These are phyloP conservation scores for Phalacrocorax pelagicus DNA, from an alignment of 2,113 vertebrate genomes.

Conservation along the genomic window DNA sequence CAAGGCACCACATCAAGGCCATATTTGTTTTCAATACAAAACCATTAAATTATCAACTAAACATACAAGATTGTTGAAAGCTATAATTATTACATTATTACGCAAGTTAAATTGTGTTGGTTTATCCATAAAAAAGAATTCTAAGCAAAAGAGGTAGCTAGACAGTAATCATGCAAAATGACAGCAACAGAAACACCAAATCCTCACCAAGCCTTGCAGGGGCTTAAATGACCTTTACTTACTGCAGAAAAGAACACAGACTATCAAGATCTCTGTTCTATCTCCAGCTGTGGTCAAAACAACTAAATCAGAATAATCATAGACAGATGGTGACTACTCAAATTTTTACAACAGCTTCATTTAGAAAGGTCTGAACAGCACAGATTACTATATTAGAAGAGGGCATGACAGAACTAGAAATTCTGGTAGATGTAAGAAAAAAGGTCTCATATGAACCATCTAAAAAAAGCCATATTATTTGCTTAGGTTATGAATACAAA, in stretches of 20 bases:
- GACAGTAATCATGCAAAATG: background rate
- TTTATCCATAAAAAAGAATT: background rate
- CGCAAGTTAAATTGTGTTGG: background rate
- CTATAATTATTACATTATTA: background rate
- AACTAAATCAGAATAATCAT: background rate
- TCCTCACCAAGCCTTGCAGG: background rate
- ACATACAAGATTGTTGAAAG: background rate
- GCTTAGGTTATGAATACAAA: background rate
- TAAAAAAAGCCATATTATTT: background rate
- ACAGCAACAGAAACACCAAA: background rate
- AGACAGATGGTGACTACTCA: background rate
- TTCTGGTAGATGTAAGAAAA: background rate
- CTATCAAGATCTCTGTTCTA: background rate
- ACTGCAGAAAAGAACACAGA: background rate
- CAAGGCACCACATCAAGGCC: background rate
- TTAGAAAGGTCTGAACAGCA: background rate
- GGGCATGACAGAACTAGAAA: background rate
- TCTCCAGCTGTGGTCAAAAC: background rate
- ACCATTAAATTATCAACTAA: background rate
- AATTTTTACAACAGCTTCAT: background rate
- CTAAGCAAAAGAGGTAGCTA: background rate
- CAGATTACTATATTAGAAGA: background rate
- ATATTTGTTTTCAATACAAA: background rate
- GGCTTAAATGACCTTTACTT: background rate
- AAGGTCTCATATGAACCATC: background rate